Percentiles rank a stretch among this genome's conserved stretches.
Evolutionary conservation across 2,888 invertebrate genomes (phyloP).

Genomic region (Temnothorax unifasciatus): DNA sequence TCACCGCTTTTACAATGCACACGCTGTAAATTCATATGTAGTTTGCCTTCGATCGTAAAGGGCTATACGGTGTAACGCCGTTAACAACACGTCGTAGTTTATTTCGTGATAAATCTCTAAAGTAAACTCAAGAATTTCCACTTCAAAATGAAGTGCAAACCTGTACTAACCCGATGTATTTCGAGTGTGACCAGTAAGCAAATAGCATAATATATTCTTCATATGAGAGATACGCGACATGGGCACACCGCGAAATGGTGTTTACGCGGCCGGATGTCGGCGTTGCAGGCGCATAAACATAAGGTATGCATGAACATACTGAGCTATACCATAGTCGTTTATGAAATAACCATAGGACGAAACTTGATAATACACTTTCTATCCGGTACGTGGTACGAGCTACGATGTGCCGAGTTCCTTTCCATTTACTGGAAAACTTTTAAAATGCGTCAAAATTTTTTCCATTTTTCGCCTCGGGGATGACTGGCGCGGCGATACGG

Average conservation of each 20-base stretch:
- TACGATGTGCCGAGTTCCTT: slow-evolving; percentile 40
- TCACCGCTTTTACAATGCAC: not conserved
- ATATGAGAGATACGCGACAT: slow-evolving; percentile 28
- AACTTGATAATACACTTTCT: slow-evolving; percentile 76
- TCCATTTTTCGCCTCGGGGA: slow-evolving; percentile 9
- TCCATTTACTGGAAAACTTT: slow-evolving; percentile 66
- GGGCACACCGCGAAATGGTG: slow-evolving; percentile 51
- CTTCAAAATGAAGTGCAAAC: slow-evolving; percentile 14
- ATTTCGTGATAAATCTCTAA: slow-evolving; percentile 32
- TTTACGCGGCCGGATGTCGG: slow-evolving; percentile 58
- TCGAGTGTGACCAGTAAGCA: slow-evolving; percentile 29
- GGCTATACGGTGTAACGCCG: not conserved
- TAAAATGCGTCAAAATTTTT: slow-evolving; percentile 66
- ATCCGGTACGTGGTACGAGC: slow-evolving; percentile 50
- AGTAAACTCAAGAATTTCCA: slow-evolving; percentile 13
- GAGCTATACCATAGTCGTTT: slow-evolving; percentile 70
- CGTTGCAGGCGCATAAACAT: slow-evolving; percentile 51
- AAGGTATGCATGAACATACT: slow-evolving; percentile 71
- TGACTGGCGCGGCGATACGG: slow-evolving; percentile 17
- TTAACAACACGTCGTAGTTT: slow-evolving; percentile 9
- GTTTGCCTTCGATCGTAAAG: slow-evolving; percentile 17
- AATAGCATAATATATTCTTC: slow-evolving; percentile 58
- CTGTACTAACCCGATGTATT: not conserved
- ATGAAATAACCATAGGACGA: slow-evolving; percentile 75
- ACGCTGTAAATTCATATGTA: not conserved